Evolutionary conservation across 2,113 vertebrate species (phyloP).

Genomic region (Nyctibius bracteatus): DNA sequence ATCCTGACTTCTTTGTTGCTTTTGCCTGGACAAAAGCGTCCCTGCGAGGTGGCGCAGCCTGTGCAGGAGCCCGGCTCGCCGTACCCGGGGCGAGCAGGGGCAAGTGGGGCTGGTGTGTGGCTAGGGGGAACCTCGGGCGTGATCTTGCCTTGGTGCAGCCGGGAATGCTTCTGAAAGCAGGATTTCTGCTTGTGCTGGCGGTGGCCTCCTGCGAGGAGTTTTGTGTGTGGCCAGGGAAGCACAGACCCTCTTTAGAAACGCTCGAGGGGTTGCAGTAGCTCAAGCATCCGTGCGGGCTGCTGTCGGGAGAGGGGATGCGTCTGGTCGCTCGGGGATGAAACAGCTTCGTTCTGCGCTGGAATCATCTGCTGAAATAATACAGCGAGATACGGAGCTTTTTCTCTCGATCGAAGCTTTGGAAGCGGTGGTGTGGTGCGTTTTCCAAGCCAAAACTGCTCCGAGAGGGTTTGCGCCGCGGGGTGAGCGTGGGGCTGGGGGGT

Average conservation of each 20-base stretch:
- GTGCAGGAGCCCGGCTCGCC: not conserved
- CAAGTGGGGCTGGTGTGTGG: accelerated
- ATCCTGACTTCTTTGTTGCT: accelerated
- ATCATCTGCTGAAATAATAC: too few relatives aligned
- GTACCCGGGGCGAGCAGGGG: accelerated
- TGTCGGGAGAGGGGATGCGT: not conserved
- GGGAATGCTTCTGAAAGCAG: accelerated
- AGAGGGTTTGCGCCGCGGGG: accelerated
- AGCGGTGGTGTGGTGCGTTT: accelerated
- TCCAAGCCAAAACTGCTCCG: accelerated
- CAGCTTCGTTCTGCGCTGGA: accelerated
- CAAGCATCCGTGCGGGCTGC: accelerated
- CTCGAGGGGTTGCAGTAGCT: accelerated
- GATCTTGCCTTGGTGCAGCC: accelerated
- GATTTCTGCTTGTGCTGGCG: accelerated
- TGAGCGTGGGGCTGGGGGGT: too few relatives aligned
- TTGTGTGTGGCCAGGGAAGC: accelerated
- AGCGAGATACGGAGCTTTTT: accelerated
- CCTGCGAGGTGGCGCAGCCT: not conserved
- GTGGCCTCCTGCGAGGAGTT: not conserved
- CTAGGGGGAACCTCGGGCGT: accelerated
- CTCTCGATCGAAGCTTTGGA: accelerated
- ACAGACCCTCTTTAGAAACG: accelerated
- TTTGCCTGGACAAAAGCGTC: not conserved
- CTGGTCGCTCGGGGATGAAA: accelerated